These are phyloP conservation scores for Acanthurus lineatus DNA, from an alignment of 2,797 vertebrate genomes.

Conservation along the genomic window DNA sequence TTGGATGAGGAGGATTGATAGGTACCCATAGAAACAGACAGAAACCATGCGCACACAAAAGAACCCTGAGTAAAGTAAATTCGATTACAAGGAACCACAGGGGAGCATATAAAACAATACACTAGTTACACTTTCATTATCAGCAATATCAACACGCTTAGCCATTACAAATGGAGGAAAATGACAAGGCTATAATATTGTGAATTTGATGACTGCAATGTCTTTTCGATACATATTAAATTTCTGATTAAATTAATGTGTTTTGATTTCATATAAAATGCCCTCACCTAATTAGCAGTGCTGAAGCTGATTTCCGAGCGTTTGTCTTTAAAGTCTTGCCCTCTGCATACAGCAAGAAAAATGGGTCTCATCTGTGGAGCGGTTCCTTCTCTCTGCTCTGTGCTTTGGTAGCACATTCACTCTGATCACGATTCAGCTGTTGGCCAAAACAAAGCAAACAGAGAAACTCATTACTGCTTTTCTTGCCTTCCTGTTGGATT, in stretches of 20 bases:
- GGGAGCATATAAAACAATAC: constrained; percentile 49
- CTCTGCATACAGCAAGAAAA: constrained; percentile 62
- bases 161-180: constrained; percentile 63
- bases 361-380: constrained; percentile 53
- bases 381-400: constrained; percentile 45
- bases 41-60: constrained; percentile 25
- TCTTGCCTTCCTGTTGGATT: constrained; percentile 64
- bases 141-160: constrained; percentile 58
- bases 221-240: constrained; percentile 44
- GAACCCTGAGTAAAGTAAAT: constrained; percentile 45
- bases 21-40: constrained; percentile 32
- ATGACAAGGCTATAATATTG: constrained; percentile 34
- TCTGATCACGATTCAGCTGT: constrained; percentile 77
- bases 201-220: constrained; percentile 46
- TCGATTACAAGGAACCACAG: constrained; percentile 60
- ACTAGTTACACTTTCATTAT: constrained; percentile 59
- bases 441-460: constrained; percentile 76
- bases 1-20: constrained; percentile 26
- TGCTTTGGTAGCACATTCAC: constrained; percentile 47
- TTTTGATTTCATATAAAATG: constrained; percentile 61
- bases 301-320: constrained; percentile 45
- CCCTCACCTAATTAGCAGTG: constrained; percentile 65
- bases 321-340: constrained; percentile 72
- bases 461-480: constrained; percentile 74
- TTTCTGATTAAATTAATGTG: constrained; percentile 60